Evolutionary conservation across 1,140 invertebrate genomes (phyloP), one percentile per base, ranked within the genome.

Genomic region (Acarapis woodi): DNA sequence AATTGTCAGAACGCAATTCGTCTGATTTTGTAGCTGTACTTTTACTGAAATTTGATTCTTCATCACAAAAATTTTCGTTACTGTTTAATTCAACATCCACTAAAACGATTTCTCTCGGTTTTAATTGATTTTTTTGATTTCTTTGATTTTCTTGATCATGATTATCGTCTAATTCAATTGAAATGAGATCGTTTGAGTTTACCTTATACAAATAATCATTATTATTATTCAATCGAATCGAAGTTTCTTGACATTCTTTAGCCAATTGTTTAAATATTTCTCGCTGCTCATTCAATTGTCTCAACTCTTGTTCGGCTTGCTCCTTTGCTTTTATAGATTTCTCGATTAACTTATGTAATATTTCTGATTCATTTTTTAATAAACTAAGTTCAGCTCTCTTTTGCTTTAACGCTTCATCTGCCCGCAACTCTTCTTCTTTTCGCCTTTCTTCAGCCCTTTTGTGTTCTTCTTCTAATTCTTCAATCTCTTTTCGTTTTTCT

Each of bases 391-490:
- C 47, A 33, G 40, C 41, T 10, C 44, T 22, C 30, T 49, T 48
- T 28, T 45, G 41, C 35, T 49, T 46, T 18, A 50, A 42, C 25
- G 48, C 45, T 42, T 32, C 40, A 32, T 53, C 51, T 24, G 48
- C 35, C 20, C 41, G 31, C 15, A 29, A 32, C 34, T 53, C 49
- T 34, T 48, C 37, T 14, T 40, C 41, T 12, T 45, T n/a, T n/a
- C 39, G 12, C 15, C 28, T 34, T 19, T 28, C 15, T 29, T 40
- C 39, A 3, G 39, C 39, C 23, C 19, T n/a, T 28, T 16, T 39
- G 38, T 51, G 47, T 20, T 43, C 41, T 29, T 50, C 44, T 39
- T 55, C 52, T 29, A 55, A 23, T 12, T 48, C 42, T 37, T 48
- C 44, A 28, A 55, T 52, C 32, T 53, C 45, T 35, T 41, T 31